Evolutionary conservation across 2,113 vertebrate species (phyloP), one percentile per base, ranked within the genome.

Genomic region (Cyprinodon tularosa): DNA sequence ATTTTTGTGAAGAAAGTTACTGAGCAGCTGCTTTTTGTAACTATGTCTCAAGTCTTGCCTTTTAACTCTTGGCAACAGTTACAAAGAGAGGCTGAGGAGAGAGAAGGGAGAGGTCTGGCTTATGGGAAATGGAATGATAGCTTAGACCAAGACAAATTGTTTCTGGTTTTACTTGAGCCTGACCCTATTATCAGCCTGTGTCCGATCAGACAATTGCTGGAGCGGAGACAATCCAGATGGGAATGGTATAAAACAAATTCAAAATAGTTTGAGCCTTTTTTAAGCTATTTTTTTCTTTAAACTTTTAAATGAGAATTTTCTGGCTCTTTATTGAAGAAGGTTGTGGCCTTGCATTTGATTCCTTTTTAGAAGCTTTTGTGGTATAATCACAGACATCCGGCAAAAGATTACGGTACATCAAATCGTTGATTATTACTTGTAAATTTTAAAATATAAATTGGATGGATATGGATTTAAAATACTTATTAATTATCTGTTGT

Each of bases 1-100:
- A 76, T 90, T 90, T 91, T 80, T 81, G 57, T 84, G 84, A 87
- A 82, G 85, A 78, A 87, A 86, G 85, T 77, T 89, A 83, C 88
- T 86, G 80, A 80, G 88, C 93, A 94, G 93, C 94, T 94, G 93
- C 90, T 93, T 94, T 88, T 74, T 88, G 91, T 93, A 91, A 92
- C 89, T 86, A 82, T 85, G 90, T 88, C 82, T 88, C 88, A 90
- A 90, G 88, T 90, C 84, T 86, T 88, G 90, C 89, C 91, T 93
- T 92, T 94, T 92, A 91, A 88, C 90, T 88, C 90, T 93, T 93
- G 92, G 92, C 92, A 90, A 42, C 88, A 87, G 71, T 90, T 90
- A 80, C 89, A 93, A 91, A 90, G 92, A 89, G 81, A 78, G 78
- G 78, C 76, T 86, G 88, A 86, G 88, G 86, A 86, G 86, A 86